A percentile compares a stretch with the other conserved stretches of the same genome.
These are phyloP conservation scores for Drosophila diplacantha DNA, from an alignment of 2,888 invertebrate genomes.

Conservation along the genomic window DNA sequence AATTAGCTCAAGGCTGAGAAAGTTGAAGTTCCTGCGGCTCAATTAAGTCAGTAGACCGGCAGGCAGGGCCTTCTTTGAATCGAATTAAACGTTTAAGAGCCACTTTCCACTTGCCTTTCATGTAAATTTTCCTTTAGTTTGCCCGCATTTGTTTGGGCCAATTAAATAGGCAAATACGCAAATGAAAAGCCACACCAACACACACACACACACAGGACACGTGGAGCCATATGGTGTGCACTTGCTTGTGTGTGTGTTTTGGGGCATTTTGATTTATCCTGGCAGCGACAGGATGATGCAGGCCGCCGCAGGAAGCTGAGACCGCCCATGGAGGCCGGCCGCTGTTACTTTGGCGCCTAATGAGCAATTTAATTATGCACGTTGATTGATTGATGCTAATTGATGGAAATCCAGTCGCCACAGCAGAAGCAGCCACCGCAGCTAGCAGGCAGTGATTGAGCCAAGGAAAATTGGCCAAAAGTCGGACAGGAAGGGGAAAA, in stretches of 20 bases:
- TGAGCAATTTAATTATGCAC: slow-evolving; percentile 64
- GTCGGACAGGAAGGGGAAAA: slow-evolving; percentile 3
- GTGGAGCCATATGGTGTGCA: too few species aligned
- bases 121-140: slow-evolving; percentile 10
- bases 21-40: slow-evolving; percentile 8
- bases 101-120: neutral
- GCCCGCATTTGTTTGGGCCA: slow-evolving; percentile 13
- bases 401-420: slow-evolving; percentile 29
- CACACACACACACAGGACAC: too few species aligned
- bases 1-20: slow-evolving; percentile 3
- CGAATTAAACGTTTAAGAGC: slow-evolving; percentile 5
- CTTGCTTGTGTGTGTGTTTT: too few species aligned
- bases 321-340: slow-evolving; percentile 24
- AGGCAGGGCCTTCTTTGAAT: neutral
- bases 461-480: slow-evolving; percentile 1
- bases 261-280: slow-evolving; percentile 28
- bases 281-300: slow-evolving; percentile 6
- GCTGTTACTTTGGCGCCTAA: slow-evolving; percentile 42
- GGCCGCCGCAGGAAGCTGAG: slow-evolving; percentile 6
- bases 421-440: slow-evolving; percentile 1
- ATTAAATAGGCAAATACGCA: slow-evolving; percentile 28
- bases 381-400: slow-evolving; percentile 66
- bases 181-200: neutral
- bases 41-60: slow-evolving; percentile 5
- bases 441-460: slow-evolving; percentile 3